Evolutionary conservation across 1,140 invertebrate genomes (phyloP), one percentile per base, ranked within the genome.

Genomic region (Chrysomallon squamiferum): DNA sequence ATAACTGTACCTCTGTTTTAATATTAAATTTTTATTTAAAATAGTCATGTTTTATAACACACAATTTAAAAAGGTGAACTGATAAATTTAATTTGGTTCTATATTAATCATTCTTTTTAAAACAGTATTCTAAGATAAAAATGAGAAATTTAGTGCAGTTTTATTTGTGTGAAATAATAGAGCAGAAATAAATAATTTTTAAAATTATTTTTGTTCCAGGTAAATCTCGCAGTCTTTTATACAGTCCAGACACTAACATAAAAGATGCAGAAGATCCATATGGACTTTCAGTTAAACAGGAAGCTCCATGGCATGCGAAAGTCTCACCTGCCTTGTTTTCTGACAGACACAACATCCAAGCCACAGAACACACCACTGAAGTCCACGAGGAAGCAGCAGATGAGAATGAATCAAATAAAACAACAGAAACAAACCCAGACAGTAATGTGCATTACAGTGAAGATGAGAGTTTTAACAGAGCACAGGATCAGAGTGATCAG

Each of bases 191-290:
- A n/a, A n/a, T n/a, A n/a, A n/a, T n/a, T n/a, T n/a, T n/a, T n/a
- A n/a, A n/a, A n/a, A n/a, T n/a, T n/a, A n/a, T n/a, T n/a, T n/a
- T n/a, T n/a, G n/a, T 66, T 71, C 15, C 58, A 76, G 74, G 74
- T 49, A 76, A 76, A 27, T 77, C 78, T 7, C 64, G 78, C 32
- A 80, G 70, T 64, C 62, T 80, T 13, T 47, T 80, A 25, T 72
- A 73, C 25, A 70, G 73, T 38, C 62, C 64, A 32, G 72, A 69
- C 0, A 50, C 63, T 22, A 41, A 49, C 9, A 32, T 30, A 20
- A 52, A 35, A 3, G 59, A 67, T 59, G 71, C 71, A 30, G 60
- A 71, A 43, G 74, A 79, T 63, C 78, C 78, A 0, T 79, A 79
- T 54, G 78, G 78, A 13, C 66, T 79, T 25, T 73, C 74, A 13